Base-by-base conservation (phyloP, 2,797 vertebrate genomes). In the Carduelis carduelis region DNA sequence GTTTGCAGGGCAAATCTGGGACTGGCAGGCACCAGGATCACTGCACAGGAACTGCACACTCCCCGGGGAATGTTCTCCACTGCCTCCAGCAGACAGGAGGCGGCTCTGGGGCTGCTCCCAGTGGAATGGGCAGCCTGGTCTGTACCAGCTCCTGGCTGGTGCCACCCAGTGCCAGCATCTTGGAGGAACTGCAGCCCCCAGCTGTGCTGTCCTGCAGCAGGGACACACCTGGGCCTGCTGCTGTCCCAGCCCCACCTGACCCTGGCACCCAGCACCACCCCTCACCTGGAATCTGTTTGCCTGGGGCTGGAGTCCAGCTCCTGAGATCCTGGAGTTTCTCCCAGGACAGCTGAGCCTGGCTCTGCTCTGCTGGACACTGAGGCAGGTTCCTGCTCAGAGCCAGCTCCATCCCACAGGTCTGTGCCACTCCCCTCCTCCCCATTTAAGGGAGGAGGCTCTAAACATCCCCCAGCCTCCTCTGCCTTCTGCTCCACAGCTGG, bases 241-340 rank as follows among this genome's bases (percentile, higher is more conserved):
- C 68, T 56, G 50, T 8, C 50, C 69, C 81, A 72, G 52, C 3
- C 32, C 2, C 19, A 55, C 35, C n/a, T 22, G 39, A 11, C 14
- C 59, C 30, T 17, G 43, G 37, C 44, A 43, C 27, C 64, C 49
- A 65, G 23, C 13, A 12, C 6, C 64, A 27, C 12, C 23, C 41
- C 95, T 87, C 35, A 98, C 98, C 98, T 96, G 93, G 95, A 61
- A 44, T 11, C 64, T 19, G 39, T 88, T 16, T 82, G 41, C 32
- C 6, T 6, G 8, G 30, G 79, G 64, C 11, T 86, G 71, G 74
- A 89, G 57, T 10, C 32, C 28, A 3, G 27, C 9, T n/a, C 68
- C 66, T 68, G 71, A 2, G 21, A 20, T 21, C 27, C 89, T 12
- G 65, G 7, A 26, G 64, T 13, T 21, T 57, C 72, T 87, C 9